Evolutionary conservation across 2,797 vertebrate species (phyloP), one percentile per base, ranked within the genome.

Genomic region (Lutjanus argentimaculatus): DNA sequence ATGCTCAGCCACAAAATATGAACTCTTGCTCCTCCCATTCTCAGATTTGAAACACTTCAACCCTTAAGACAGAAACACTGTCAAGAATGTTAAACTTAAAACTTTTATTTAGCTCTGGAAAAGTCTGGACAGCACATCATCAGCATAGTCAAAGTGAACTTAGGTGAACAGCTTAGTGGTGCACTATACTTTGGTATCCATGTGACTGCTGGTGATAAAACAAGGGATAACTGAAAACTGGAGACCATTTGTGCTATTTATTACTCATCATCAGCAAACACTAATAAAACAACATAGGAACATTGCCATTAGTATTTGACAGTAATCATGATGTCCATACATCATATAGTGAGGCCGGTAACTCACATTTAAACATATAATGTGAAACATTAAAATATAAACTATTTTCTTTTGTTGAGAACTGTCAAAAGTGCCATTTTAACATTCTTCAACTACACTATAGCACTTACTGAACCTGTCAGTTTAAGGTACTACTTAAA

Each of bases 361-460:
- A 42, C 22, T 70, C 17, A 59, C 13, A 46, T 73, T 62, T 46
- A 14, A 59, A 55, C 42, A 51, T 46, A 51, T 30, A 1, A 17
- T 46, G 45, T 30, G 1, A 17, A 43, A 77, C 19, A 73, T 68
- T 43, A 36, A 43, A 4, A 53, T 52, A 49, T 0, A 64, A 51
- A 0, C 0, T 2, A 58, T 42, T 12, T 8, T 43, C 7, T 52
- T 51, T 61, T 57, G 2, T 13, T 46, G 36, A 62, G 5, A 73
- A 11, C 53, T 52, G 0, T 72, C 21, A n/a, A 8, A 80, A 77
- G 52, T 77, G 52, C 67, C 56, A 58, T 62, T 73, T 66, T 62
- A 58, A 77, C 66, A 64, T 75, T 36, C 12, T 67, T 57, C 11
- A 55, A 25, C 40, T 46, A 13, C 14, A 15, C 4, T 15, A 0